Base-by-base conservation (phyloP, 2,797 vertebrate species). In the Amniataba percoides region DNA sequence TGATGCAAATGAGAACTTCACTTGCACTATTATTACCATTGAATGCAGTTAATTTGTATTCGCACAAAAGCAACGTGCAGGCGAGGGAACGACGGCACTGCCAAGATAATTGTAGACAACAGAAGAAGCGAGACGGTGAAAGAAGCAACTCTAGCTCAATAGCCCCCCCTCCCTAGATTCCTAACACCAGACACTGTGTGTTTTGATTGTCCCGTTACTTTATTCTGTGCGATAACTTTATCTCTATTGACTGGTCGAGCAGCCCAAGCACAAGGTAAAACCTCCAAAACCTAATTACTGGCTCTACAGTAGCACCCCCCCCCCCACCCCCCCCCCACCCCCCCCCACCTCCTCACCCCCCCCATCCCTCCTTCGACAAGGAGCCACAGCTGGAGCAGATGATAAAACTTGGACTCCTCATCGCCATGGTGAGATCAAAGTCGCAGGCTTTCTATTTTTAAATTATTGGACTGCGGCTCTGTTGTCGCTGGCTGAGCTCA, bases 391-490 rank as follows among this genome's bases (percentile, higher is more conserved):
- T 89, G 90, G 85, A 83, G 52, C 15, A 11, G 71, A 82, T 83
- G 84, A 90, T 85, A 87, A 82, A 92, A 88, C 86, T 76, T 85
- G 64, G 72, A 80, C 63, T 87, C 64, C 55, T 86, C 80, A 69
- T 87, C 76, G 56, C 85, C 85, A 71, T 68, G 69, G 80, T 62
- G 83, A 89, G 81, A 87, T 91, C 82, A 88, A 87, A 92, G 81
- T 85, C 58, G 9, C 61, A 74, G 58, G 61, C 43, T 86, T 86
- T 88, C 75, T 87, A 88, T 87, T 92, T 89, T 88, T 82, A 81
- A 82, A 86, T 75, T 16, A 77, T 67, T 77, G 78, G 69, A 87
- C 75, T 66, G 68, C 61, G 63, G 40, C 70, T 82, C 58, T 66
- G 65, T 84, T 77, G 76, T 77, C 15, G n/a, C 52, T 49, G 39